Conservation (phyloP, 2,888 invertebrate species). For the Adela reaumurella region DNA sequence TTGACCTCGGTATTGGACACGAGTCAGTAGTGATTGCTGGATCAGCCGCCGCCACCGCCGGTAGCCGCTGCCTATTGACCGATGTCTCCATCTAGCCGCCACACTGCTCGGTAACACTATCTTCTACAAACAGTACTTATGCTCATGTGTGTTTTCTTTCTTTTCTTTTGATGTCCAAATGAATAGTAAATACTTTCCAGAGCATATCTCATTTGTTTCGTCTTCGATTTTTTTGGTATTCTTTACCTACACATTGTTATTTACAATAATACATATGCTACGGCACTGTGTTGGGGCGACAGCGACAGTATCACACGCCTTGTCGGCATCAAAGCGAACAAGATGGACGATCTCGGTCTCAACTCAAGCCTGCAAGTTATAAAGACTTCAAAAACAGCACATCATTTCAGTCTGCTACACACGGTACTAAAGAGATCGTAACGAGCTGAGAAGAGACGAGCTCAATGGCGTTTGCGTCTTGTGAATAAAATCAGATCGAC, state of each 20-base stretch:
- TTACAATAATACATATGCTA: no score
- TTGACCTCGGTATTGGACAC: neutral
- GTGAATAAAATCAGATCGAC: constrained; percentile 24
- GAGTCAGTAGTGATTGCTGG: no score
- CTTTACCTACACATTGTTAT: no score
- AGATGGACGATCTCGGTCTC: no score
- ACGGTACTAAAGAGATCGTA: neutral
- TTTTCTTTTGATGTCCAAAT: neutral
- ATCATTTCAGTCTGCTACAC: neutral
- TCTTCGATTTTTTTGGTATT: neutral
- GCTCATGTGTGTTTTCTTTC: neutral
- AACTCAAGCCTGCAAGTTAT: neutral
- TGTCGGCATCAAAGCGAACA: neutral
- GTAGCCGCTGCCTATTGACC: neutral
- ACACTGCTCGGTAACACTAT: neutral
- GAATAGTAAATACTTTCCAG: neutral
- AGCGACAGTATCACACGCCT: no score
- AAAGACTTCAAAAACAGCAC: neutral
- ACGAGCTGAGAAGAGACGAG: neutral
- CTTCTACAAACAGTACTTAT: neutral
- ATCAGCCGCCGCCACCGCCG: neutral
- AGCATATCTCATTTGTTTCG: neutral
- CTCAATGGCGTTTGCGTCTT: neutral
- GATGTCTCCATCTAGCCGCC: neutral
- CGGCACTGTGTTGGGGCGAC: no score